Evolutionary conservation across 2,113 vertebrate genomes (phyloP).

Genomic region (Oreotrochilus melanogaster): DNA sequence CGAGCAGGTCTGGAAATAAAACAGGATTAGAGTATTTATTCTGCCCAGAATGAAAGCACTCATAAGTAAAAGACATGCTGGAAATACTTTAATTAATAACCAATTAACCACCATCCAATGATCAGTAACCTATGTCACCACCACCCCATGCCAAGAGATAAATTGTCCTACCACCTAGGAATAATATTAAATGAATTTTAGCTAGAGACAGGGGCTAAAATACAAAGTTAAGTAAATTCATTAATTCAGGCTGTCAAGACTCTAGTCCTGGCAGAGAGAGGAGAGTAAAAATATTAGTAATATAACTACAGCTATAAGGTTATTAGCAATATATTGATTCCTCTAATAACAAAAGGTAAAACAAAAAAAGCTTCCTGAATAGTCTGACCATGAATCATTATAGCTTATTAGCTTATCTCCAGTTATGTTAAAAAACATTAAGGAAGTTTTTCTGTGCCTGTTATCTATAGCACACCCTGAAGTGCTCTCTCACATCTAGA

Average conservation of each 20-base stretch:
- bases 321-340: not conserved
- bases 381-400: not conserved
- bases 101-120: not conserved
- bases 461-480: not conserved
- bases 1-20: constrained; percentile 22
- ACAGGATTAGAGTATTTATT: not conserved
- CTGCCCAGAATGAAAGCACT: not conserved
- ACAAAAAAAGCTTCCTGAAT: not conserved
- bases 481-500: not conserved
- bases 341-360: not conserved
- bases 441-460: not conserved
- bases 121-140: not conserved
- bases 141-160: not conserved
- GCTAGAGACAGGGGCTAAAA: not conserved
- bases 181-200: not conserved
- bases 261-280: not conserved
- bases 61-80: not conserved
- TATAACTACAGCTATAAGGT: not conserved
- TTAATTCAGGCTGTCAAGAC: not conserved
- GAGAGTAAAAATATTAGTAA: not conserved
- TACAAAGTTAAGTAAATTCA: not conserved
- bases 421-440: not conserved
- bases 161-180: not conserved
- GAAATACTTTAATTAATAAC: not conserved
- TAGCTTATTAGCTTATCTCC: not conserved